Base-by-base conservation (phyloP, 2,113 vertebrate species). In the Varanus salvator region DNA sequence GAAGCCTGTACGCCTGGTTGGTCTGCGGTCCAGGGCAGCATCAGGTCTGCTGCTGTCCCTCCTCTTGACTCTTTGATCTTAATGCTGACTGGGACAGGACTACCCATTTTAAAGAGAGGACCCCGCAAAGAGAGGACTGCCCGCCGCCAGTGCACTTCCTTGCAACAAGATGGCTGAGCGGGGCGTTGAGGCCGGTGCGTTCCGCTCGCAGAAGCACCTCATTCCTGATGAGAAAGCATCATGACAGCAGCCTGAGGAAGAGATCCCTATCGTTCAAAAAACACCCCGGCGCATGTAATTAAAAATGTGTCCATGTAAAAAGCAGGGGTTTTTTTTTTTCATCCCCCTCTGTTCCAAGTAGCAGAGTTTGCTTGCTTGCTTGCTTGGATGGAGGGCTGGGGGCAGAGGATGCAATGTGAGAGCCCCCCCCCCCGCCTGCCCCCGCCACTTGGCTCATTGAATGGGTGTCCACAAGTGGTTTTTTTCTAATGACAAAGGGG, bases 401-500 rank as follows among this genome's bases (percentile, higher is more conserved):
- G 86, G 75, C 91, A 64, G 93, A 3, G 4, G 84, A 88, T 44
- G 80, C 85, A 94, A 94, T 52, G 19, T 69, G 38, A 38, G 2
- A 50, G 72, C 68, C 91, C 88, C 91, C 84, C 86, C 17, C 38
- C 38, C 38, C n/a, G n/a, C n/a, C n/a, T n/a, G n/a, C n/a, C n/a
- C n/a, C n/a, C n/a, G n/a, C n/a, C 90, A 82, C 14, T 83, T 76
- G 72, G 80, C 85, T 91, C 94, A 81, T 89, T 92, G 93, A 93
- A 94, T 93, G 80, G 93, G 85, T 90, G 94, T 92, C 94, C 93
- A 93, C 44, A 57, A 94, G 91, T 93, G 92, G 91, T 80, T 94
- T 92, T n/a, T 64, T 87, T 8, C 1, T 92, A 93, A n/a, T n/a
- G n/a, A n/a, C n/a, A n/a, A n/a, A n/a, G n/a, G n/a, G n/a, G n/a